Evolutionary conservation across 2,113 vertebrate species (phyloP).

Genomic region (Cyanoderma ruficeps): DNA sequence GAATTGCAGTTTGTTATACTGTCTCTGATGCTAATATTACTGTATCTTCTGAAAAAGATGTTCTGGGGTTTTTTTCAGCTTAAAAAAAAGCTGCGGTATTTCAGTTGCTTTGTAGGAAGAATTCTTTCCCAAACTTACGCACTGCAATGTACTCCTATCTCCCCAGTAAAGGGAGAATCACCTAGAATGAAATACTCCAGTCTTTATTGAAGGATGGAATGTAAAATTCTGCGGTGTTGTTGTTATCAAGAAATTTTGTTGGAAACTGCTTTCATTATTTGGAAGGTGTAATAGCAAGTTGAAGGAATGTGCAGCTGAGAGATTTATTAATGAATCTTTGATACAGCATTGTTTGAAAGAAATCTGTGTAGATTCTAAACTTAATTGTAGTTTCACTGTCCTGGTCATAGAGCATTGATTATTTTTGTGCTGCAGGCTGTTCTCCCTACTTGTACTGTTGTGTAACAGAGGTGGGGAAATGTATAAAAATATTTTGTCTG

Average conservation of each 20-base stretch:
- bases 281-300: neutral
- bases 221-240: neutral
- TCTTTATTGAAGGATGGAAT: neutral
- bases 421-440: neutral
- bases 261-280: neutral
- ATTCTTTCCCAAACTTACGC: fast-evolving
- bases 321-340: neutral
- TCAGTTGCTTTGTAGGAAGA: neutral
- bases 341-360: neutral
- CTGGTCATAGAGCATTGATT: neutral
- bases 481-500: neutral
- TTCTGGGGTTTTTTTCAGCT: neutral
- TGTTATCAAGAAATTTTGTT: neutral
- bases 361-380: neutral
- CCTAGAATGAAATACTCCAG: neutral
- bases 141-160: fast-evolving
- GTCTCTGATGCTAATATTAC: neutral
- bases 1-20: neutral
- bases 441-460: neutral
- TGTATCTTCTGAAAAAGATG: neutral
- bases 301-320: neutral
- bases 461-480: neutral
- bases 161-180: neutral
- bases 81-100: neutral
- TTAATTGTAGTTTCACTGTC: neutral